Conservation (phyloP, 2,797 vertebrate genomes). For the Scarus forsteni region DNA sequence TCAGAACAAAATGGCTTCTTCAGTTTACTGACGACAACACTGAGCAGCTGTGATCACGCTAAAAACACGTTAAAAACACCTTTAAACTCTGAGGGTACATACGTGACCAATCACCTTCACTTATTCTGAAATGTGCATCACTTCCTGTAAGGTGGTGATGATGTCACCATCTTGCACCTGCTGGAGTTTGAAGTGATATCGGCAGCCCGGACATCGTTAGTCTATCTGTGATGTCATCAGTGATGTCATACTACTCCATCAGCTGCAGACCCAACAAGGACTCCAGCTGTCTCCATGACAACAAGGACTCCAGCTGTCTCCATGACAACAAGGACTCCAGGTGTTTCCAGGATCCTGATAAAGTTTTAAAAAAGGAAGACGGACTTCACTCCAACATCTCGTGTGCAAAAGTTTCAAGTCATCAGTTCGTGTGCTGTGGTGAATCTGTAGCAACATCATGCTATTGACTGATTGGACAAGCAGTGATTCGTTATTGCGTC, state of each 20-base stretch:
- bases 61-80: neutral
- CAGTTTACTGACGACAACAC: constrained; percentile 16
- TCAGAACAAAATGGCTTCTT: constrained; percentile 31
- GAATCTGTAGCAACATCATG: constrained; percentile 11
- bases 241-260: neutral
- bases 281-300: constrained; percentile 9
- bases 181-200: neutral
- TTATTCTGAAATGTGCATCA: neutral
- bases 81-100: neutral
- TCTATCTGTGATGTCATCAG: neutral
- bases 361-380: constrained; percentile 63
- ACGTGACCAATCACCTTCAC: neutral
- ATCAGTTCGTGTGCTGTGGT: neutral
- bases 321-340: neutral
- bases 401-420: constrained; percentile 3
- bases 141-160: constrained; percentile 11
- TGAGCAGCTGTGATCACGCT: neutral
- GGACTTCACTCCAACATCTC: constrained; percentile 13
- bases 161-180: neutral
- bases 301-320: neutral
- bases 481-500: constrained; percentile 49
- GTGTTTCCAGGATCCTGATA: constrained; percentile 17
- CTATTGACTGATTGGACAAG: constrained; percentile 45
- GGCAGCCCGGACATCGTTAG: too few relatives aligned
- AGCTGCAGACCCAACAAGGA: neutral